Evolutionary conservation across 2,888 invertebrate species (phyloP).

Genomic region (Yponomeuta malinellus): DNA sequence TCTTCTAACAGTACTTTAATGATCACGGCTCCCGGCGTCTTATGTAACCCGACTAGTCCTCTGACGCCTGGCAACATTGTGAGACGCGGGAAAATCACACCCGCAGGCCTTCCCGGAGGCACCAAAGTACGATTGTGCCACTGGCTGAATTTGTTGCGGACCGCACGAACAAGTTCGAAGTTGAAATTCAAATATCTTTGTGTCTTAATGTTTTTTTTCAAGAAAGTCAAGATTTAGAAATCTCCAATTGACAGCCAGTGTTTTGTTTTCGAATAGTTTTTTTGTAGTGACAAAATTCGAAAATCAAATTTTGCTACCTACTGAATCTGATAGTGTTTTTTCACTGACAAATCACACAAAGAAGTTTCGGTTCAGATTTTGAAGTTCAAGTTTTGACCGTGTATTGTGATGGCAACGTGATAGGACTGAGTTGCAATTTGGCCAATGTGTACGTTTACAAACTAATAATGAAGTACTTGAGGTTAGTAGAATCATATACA

Average conservation of each 20-base stretch:
- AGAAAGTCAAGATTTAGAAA: not conserved
- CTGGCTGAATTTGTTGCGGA: too few relatives aligned
- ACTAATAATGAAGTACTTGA: not conserved
- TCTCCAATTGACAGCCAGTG: not conserved
- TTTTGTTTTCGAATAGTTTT: not conserved
- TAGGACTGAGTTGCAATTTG: not conserved
- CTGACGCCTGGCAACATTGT: constrained; percentile 41
- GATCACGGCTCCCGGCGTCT: constrained; percentile 54
- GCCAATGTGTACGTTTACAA: not conserved
- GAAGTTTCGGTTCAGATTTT: too few relatives aligned
- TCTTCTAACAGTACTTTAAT: constrained; percentile 72
- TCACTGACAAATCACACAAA: not conserved
- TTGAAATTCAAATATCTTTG: not conserved
- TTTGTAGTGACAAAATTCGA: not conserved
- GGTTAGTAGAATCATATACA: not conserved
- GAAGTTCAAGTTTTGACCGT: not conserved
- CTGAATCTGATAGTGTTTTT: not conserved
- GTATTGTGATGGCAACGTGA: not conserved
- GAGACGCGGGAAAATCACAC: too few relatives aligned
- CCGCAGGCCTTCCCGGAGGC: too few relatives aligned
- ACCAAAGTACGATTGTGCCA: too few relatives aligned
- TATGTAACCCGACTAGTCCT: constrained; percentile 67
- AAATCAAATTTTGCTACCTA: not conserved
- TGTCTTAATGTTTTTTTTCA: not conserved
- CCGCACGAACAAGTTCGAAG: too few relatives aligned